Evolutionary conservation across 2,888 invertebrate genomes (phyloP), one percentile per base, ranked within the genome.

Genomic region (Noctua fimbriata): DNA sequence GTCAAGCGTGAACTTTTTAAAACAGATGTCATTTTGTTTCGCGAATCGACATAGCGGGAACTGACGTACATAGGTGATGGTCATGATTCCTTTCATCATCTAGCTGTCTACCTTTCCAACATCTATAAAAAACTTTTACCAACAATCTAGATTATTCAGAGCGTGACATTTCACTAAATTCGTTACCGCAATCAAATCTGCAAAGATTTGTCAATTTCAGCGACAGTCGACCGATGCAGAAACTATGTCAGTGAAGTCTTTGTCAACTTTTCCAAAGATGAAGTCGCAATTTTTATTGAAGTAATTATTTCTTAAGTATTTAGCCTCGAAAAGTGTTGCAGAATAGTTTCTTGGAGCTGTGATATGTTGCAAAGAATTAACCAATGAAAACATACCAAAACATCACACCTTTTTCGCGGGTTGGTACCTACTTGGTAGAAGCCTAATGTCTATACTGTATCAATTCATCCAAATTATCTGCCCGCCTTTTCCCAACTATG

Each of bases 181-280:
- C 52, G 36, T 69, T n/a, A 73, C 66, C 32, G 71, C 55, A 71
- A 74, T 36, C 16, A 49, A 66, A 44, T 83, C 65, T 55, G 66
- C 60, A 9, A 67, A 69, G 70, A 81, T 81, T 71, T 70, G 84
- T 44, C 63, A 81, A 81, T 67, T 24, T 44, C n/a, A 58, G 65
- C 55, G 32, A 47, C 81, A 73, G 65, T 58, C 24, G 16, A 65
- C 18, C 49, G 16, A 69, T 28, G 82, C 69, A 18, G 12, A 58
- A 69, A 63, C n/a, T 70, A 60, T 66, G 66, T 66, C 66, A 60
- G n/a, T 44, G 18, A 41, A 73, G 44, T 60, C 21, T 72, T 72
- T 47, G 58, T 52, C 41, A 63, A 72, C 1, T 18, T 83, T 67
- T 72, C 73, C 0, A 14, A 80, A 76, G 63, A 76, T 16, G 6